Evolutionary conservation across 2,888 invertebrate species (phyloP), one percentile per base, ranked within the genome.

Genomic region (Luffia ferchaultella): DNA sequence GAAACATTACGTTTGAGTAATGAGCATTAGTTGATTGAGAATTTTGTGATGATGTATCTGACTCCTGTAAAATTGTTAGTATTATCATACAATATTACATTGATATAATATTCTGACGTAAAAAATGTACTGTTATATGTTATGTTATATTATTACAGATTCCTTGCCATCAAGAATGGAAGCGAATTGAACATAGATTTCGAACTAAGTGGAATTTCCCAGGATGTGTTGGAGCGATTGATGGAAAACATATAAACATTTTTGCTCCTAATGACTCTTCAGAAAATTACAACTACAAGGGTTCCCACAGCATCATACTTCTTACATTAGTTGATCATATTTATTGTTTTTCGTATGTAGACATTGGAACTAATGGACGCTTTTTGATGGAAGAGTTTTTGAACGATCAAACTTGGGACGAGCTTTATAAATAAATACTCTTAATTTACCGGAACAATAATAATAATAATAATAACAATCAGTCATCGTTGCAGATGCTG

Each of bases 261-360:
- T 54, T 58, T 57, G 58, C 50, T 52, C 52, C 54, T 20, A 20
- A 50, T 46, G 50, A 53, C 41, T 20, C 51, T 20, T 59, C 58
- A 52, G 58, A 58, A 56, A 60, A 57, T 53, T 62, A 52, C 47
- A 61, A 62, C 53, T 62, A 61, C 54, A 61, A 62, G 58, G 54
- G 52, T 16, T 50, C 55, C 45, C 53, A 58, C 51, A 57, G 60
- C 52, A 60, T 60, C 52, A 54, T 59, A 16, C 53, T 60, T 43
- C 54, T 62, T 52, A 61, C 60, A 48, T 46, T 62, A 53, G 60
- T 57, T 44, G 60, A 62, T 54, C 55, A 58, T 53, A 58, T 62
- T 53, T 63, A 62, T 53, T 57, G 57, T 52, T 63, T 63, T 55
- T 54, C 50, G 16, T 60, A 59, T 51, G 52, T 60, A 49, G 57